Percentiles rank a stretch among this genome's conserved stretches.
phyloP scores from a whole-genome alignment of 2,113 vertebrate species.

The Pavo muticus region DNA sequence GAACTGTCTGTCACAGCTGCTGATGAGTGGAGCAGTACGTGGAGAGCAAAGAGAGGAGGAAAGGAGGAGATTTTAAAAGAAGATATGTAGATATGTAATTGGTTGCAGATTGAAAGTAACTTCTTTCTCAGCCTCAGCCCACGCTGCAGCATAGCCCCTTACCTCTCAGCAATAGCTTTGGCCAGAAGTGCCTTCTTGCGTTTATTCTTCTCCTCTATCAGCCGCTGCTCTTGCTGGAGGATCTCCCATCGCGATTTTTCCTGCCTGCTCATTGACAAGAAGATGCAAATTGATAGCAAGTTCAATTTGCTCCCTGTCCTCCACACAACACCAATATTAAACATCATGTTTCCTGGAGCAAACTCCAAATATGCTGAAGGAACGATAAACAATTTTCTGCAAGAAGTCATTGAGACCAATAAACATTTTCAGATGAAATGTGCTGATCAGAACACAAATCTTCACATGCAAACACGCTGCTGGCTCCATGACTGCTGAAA shows the following conservation, averaged over 20 bases:
- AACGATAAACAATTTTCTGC: conserved; percentile 14
- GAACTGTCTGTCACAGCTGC: neutral
- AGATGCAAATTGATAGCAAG: conserved; percentile 31
- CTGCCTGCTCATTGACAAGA: conserved; percentile 76
- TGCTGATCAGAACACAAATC: neutral
- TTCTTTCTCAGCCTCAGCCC: neutral
- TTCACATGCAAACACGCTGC: neutral
- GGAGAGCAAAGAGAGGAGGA: neutral
- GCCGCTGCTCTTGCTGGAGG: conserved; percentile 89
- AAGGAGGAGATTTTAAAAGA: neutral
- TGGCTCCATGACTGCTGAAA: neutral
- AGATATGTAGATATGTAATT: neutral
- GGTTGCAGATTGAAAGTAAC: neutral
- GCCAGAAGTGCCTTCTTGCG: conserved; percentile 93
- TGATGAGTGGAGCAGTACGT: neutral
- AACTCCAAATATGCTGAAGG: neutral
- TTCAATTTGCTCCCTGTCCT: neutral
- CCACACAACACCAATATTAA: neutral
- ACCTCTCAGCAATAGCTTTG: conserved; percentile 96
- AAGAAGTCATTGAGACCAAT: neutral
- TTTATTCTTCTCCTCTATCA: conserved; percentile 95
- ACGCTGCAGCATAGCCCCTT: neutral
- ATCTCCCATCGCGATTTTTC: conserved; percentile 90
- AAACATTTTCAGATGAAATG: neutral
- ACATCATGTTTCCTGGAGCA: neutral